A percentile compares a stretch with the other conserved stretches of the same genome.
Conservation (phyloP, 1,140 invertebrate species). For the Micrasema minimum region DNA sequence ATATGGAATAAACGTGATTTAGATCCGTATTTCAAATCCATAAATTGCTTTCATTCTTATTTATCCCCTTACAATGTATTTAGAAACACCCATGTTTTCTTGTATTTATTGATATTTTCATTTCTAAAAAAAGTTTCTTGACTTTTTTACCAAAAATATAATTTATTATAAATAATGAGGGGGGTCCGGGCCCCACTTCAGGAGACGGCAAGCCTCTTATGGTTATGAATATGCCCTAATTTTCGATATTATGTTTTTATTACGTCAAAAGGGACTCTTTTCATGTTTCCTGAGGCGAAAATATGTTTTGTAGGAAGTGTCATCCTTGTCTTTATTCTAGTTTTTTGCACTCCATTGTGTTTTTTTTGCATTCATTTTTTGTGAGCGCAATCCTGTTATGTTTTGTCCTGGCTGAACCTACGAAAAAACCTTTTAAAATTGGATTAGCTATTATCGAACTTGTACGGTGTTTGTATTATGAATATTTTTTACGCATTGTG, state of each 20-base stretch:
- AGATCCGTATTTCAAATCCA: neutral
- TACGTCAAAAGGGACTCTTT: slow-evolving; percentile 45
- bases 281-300: slow-evolving; percentile 42
- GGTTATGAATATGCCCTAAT: slow-evolving; percentile 54
- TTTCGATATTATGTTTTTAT: slow-evolving; percentile 54
- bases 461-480: slow-evolving; percentile 43
- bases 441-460: slow-evolving; percentile 53
- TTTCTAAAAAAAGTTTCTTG: slow-evolving; percentile 28
- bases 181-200: slow-evolving; percentile 40
- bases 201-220: slow-evolving; percentile 40
- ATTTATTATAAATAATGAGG: slow-evolving; percentile 50
- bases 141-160: slow-evolving; percentile 46
- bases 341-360: slow-evolving; percentile 44
- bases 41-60: neutral
- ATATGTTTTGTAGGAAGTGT: slow-evolving; percentile 51
- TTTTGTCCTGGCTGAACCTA: slow-evolving; percentile 31
- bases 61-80: neutral
- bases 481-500: slow-evolving; percentile 30
- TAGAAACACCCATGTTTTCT: slow-evolving; percentile 13
- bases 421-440: slow-evolving; percentile 53
- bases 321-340: slow-evolving; percentile 37
- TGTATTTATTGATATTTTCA: slow-evolving; percentile 27
- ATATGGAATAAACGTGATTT: neutral
- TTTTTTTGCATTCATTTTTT: slow-evolving; percentile 44
- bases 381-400: slow-evolving; percentile 26